phyloP scores from a whole-genome alignment of 2,113 vertebrate genomes.

The Dissostichus mawsoni region DNA sequence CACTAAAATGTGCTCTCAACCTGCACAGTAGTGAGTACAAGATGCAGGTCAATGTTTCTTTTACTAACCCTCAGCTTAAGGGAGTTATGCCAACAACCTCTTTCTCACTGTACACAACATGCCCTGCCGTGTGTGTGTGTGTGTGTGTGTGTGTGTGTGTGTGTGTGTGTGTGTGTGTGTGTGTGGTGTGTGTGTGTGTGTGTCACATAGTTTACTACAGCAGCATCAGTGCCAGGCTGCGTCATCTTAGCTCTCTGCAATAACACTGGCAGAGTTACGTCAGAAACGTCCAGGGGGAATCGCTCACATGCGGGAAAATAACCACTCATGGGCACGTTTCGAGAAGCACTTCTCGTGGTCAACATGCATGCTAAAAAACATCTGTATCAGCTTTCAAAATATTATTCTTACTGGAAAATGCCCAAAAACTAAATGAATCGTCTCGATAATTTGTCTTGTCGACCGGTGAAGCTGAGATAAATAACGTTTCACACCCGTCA shows the following conservation, averaged over 20 bases:
- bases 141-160: slow-evolving; percentile 26
- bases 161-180: slow-evolving; percentile 34
- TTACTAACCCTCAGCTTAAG: neutral
- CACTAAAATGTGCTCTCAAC: neutral
- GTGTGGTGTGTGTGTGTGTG: slow-evolving; percentile 20
- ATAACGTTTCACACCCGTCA: slow-evolving; percentile 34
- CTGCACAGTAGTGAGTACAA: neutral
- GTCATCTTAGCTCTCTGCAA: slow-evolving; percentile 64
- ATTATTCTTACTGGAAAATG: neutral
- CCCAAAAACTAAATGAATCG: neutral
- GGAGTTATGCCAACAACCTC: slow-evolving; percentile 48
- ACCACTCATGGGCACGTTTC: slow-evolving; percentile 36
- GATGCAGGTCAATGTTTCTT: neutral
- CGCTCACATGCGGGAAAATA: slow-evolving; percentile 36
- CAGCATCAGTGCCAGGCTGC: slow-evolving; percentile 63
- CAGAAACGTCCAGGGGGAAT: slow-evolving; percentile 47
- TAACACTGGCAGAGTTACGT: slow-evolving; percentile 62
- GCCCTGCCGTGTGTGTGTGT: slow-evolving; percentile 19
- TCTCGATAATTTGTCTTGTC: neutral
- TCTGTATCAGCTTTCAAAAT: neutral
- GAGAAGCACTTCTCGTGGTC: neutral
- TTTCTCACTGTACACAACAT: slow-evolving; percentile 16
- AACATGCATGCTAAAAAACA: neutral
- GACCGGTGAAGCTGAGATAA: neutral
- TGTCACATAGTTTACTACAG: slow-evolving; percentile 57